Percentiles rank a stretch among this genome's conserved stretches.
Conservation (phyloP, 2,113 vertebrate genomes). For the Proterorhinus semilunaris region DNA sequence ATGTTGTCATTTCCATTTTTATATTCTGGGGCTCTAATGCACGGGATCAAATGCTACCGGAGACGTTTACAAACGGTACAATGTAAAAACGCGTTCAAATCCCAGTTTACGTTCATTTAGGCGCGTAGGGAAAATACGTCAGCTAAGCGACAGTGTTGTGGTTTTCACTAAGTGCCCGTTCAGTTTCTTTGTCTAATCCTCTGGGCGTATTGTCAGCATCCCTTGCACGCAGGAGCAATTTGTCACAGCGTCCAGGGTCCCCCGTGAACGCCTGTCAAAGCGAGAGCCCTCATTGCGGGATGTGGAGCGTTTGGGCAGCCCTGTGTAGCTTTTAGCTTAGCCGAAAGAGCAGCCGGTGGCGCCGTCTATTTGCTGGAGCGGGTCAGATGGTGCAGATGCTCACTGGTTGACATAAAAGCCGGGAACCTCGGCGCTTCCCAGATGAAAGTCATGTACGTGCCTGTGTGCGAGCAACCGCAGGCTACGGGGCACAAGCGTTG, state of each 20-base stretch:
- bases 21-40: too few relatives aligned
- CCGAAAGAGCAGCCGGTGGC: slow-evolving; percentile 42
- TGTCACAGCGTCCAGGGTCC: not conserved
- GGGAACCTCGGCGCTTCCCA: slow-evolving; percentile 18
- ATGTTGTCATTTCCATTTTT: not conserved
- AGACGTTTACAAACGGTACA: not conserved
- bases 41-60: not conserved
- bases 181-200: not conserved
- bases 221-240: not conserved
- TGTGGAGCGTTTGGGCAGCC: slow-evolving; percentile 51
- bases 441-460: slow-evolving; percentile 5
- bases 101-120: slow-evolving; percentile 47
- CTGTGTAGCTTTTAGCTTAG: slow-evolving; percentile 49
- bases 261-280: slow-evolving; percentile 15
- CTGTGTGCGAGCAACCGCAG: not conserved
- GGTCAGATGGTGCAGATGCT: slow-evolving; percentile 42
- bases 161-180: not conserved
- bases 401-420: slow-evolving; percentile 42
- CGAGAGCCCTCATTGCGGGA: slow-evolving; percentile 60
- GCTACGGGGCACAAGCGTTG: not conserved
- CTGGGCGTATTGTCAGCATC: not conserved
- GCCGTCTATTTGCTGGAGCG: slow-evolving; percentile 55
- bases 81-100: not conserved
- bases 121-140: slow-evolving; percentile 53
- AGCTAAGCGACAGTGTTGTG: slow-evolving; percentile 5